Base-by-base conservation (phyloP, 1,140 invertebrate species). In the Drosophila baimaii region DNA sequence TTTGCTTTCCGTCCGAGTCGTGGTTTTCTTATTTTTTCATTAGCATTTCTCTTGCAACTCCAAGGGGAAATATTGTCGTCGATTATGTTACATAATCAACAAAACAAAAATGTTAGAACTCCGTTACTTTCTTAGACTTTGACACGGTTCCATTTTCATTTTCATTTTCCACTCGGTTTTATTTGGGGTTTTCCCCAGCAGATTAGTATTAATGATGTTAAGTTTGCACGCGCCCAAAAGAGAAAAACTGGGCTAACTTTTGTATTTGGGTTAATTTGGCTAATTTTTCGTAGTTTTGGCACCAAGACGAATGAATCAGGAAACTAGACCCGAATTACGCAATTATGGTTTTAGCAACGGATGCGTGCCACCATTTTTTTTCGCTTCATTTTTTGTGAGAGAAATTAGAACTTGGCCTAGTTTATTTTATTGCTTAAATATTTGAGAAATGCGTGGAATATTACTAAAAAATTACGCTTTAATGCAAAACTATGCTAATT, bases 61-160 rank as follows among this genome's bases (percentile, higher is more conserved):
- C 75, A 56, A 57, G 56, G 81, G 81, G 81, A 83, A 83, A 83
- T 83, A 84, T 79, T 83, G 71, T 83, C 81, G 81, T 79, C 81
- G 79, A 83, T 83, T 83, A 83, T 83, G 81, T 83, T 79, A 83
- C 58, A 83, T 83, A 83, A 83, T 63, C 58, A 75, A 75, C 54
- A 68, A 66, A 77, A 57, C 23, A 41, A 52, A 47, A 56, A 77
- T 77, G 33, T 46, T 69, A 51, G 25, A 56, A 66, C 79, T 79
- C 21, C 35, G 43, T 56, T 52, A 37, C 51, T 66, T 68, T 79
- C 37, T 33, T 43, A 35, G 66, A 49, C 68, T 79, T 74, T 79
- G 54, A 79, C 76, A 73, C 43, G 65, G 65, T 71, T 49, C 39
- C 66, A 70, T 70, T 78, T 71, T 68, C 66, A 70, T 70, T 78